These are phyloP conservation scores for Megalops cyprinoides DNA, from an alignment of 2,797 vertebrate species.

Conservation along the genomic window DNA sequence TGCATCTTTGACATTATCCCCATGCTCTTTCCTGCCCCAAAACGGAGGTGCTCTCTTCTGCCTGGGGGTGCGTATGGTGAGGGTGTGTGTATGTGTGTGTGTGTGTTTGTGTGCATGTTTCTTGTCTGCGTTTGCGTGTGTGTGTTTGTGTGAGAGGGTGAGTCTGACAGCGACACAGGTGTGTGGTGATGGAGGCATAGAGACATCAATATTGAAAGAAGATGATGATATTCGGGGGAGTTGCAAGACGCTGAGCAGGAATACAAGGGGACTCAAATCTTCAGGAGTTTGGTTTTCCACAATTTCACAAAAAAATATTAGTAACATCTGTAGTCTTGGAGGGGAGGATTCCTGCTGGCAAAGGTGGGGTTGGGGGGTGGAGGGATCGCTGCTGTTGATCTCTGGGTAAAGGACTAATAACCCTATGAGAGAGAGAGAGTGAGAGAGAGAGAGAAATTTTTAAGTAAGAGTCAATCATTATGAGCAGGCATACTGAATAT, in stretches of 20 bases:
- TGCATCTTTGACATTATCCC: background rate
- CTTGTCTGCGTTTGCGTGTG: background rate
- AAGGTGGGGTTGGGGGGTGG: conserved; percentile 45
- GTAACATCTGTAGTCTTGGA: conserved; percentile 70
- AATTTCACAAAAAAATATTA: conserved; percentile 79
- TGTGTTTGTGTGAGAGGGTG: conserved; percentile 44
- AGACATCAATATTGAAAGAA: conserved; percentile 46
- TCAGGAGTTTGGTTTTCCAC: conserved; percentile 69
- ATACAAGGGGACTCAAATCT: conserved; percentile 64
- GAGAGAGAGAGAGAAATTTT: background rate
- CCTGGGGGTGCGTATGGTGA: background rate
- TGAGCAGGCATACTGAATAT: no score
- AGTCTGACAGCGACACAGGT: conserved; percentile 51
- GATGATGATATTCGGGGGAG: conserved; percentile 28
- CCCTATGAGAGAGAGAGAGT: conserved; percentile 59
- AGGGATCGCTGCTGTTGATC: conserved; percentile 37
- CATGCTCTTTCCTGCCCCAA: background rate
- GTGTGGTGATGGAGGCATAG: conserved; percentile 37
- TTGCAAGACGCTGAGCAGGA: conserved; percentile 51
- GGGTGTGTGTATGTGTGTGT: background rate
- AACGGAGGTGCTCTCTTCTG: background rate
- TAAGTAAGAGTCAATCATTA: no score
- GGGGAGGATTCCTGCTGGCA: conserved; percentile 45
- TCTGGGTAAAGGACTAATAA: conserved; percentile 64
- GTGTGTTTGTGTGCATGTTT: conserved; percentile 36